Percentiles rank a stretch among this genome's conserved stretches.
Evolutionary conservation across 2,113 vertebrate genomes (phyloP).

Genomic region (Sturnus vulgaris): DNA sequence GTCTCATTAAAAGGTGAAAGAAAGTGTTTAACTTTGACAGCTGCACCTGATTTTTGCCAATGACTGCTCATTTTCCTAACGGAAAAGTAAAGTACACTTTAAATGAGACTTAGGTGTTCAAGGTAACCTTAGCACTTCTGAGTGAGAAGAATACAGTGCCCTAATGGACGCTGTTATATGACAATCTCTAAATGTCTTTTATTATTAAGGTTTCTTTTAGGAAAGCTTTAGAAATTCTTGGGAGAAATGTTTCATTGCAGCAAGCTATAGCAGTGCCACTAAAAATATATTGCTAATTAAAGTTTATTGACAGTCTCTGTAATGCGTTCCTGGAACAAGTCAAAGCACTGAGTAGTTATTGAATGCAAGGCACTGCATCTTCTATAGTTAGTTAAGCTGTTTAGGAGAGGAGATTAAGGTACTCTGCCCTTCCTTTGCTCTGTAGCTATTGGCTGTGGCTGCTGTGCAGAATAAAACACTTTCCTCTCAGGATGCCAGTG

Average conservation of each 20-base stretch:
- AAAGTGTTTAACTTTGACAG: neutral
- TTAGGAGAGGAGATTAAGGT: conserved; percentile 40
- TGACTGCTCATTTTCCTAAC: neutral
- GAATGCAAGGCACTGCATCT: conserved; percentile 7
- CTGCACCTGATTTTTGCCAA: neutral
- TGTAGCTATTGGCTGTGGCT: neutral
- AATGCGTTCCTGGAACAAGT: conserved; percentile 63
- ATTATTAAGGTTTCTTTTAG: conserved; percentile 24
- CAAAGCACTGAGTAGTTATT: conserved; percentile 62
- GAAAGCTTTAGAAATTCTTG: conserved; percentile 51
- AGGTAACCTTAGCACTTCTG: neutral
- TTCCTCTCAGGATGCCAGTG: neutral
- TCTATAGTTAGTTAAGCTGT: conserved; percentile 23
- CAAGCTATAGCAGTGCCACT: conserved; percentile 31
- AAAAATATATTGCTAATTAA: conserved; percentile 70
- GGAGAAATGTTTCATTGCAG: conserved; percentile 37
- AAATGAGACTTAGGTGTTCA: neutral
- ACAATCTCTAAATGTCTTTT: conserved; percentile 9
- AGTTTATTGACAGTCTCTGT: conserved; percentile 73
- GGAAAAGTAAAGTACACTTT: neutral
- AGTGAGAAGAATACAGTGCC: neutral
- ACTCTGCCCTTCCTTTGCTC: neutral
- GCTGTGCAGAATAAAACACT: neutral
- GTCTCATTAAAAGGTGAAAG: neutral
- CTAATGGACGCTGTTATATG: neutral